Conservation (phyloP, 2,113 vertebrate species). For the Gymnogyps californianus region DNA sequence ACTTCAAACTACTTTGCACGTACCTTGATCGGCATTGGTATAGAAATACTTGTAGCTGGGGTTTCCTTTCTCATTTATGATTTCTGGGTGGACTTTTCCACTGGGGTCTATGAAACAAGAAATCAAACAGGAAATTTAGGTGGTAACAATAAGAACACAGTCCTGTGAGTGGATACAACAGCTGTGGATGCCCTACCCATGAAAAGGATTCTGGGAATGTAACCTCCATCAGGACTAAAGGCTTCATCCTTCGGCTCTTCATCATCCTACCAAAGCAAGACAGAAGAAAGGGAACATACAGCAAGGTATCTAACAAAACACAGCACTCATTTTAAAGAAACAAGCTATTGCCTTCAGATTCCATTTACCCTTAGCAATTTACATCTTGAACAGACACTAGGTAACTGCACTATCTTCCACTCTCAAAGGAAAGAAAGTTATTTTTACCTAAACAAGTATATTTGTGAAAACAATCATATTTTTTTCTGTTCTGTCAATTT, state of each 20-base stretch:
- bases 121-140: background rate
- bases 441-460: background rate
- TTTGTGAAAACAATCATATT: background rate
- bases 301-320: background rate
- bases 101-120: slow-evolving; percentile 83
- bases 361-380: background rate
- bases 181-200: slow-evolving; percentile 79
- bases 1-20: background rate
- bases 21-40: slow-evolving; percentile 94
- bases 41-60: slow-evolving; percentile 99
- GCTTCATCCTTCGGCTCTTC: slow-evolving; percentile 93
- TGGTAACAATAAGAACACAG: background rate
- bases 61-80: slow-evolving; percentile 92
- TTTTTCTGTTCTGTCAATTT: background rate
- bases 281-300: background rate
- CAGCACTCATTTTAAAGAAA: background rate
- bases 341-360: background rate
- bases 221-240: slow-evolving; percentile 93
- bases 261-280: slow-evolving; percentile 81
- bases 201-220: slow-evolving; percentile 97
- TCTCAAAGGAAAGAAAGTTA: background rate
- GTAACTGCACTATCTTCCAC: background rate
- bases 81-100: slow-evolving; percentile 90
- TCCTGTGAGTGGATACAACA: background rate
- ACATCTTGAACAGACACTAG: background rate